Evolutionary conservation across 2,888 invertebrate species (phyloP).

Genomic region (Neocrepidodera transversa): DNA sequence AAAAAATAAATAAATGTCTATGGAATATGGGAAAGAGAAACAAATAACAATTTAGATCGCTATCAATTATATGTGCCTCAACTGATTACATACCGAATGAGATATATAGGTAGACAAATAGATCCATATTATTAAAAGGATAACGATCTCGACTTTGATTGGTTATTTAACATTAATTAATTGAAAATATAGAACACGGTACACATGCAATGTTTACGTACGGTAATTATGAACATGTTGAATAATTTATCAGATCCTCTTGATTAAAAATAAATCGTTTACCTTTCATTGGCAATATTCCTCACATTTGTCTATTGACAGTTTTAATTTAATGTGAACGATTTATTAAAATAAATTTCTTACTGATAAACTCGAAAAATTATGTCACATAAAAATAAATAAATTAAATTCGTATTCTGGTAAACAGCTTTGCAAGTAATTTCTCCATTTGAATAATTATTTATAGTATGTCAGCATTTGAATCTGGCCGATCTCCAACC

Average conservation of each 20-base stretch:
- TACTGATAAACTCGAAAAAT: too few relatives aligned
- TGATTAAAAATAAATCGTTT: conserved; percentile 22
- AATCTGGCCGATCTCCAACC: conserved; percentile 22
- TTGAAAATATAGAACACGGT: conserved; percentile 47
- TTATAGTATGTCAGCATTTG: conserved; percentile 23
- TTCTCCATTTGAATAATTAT: conserved; percentile 12
- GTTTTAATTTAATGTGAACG: background rate
- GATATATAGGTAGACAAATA: conserved; percentile 43
- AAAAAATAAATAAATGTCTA: conserved; percentile 9
- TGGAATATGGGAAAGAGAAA: conserved; percentile 5
- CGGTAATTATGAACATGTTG: conserved; percentile 26
- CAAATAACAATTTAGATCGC: conserved; percentile 17
- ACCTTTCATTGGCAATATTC: conserved; percentile 11
- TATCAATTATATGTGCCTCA: conserved; percentile 21
- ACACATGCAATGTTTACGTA: conserved; percentile 35
- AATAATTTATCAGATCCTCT: conserved; percentile 31
- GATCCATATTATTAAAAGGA: conserved; percentile 43
- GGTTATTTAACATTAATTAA: conserved; percentile 50
- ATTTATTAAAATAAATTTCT: background rate
- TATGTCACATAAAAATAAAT: too few relatives aligned
- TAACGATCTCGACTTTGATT: conserved; percentile 48
- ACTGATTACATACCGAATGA: conserved; percentile 20
- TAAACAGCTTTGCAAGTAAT: too few relatives aligned
- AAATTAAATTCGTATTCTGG: too few relatives aligned
- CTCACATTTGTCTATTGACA: conserved; percentile 3